Evolutionary conservation across 2,888 invertebrate species (phyloP).

Genomic region (Drosophila cognata): DNA sequence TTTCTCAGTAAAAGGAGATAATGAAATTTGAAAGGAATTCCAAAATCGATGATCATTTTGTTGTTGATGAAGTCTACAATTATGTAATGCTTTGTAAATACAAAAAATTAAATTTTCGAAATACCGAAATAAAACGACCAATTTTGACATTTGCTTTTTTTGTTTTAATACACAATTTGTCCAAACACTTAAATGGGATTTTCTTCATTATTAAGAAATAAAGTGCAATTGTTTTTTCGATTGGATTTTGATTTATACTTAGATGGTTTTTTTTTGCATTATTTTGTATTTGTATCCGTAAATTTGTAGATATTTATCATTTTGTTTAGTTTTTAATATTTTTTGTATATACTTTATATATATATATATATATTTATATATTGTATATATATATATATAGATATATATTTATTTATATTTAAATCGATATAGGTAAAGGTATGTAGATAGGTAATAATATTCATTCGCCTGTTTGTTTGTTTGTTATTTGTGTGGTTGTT

Average conservation of each 20-base stretch:
- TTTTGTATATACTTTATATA: constrained; percentile 66
- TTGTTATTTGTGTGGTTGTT: constrained; percentile 54
- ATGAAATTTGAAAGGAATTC: neutral
- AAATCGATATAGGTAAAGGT: constrained; percentile 79
- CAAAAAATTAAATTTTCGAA: neutral
- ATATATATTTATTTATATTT: constrained; percentile 64
- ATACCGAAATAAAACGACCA: constrained; percentile 48
- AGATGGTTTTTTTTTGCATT: constrained; percentile 53
- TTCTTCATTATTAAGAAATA: constrained; percentile 81
- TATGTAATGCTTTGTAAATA: neutral
- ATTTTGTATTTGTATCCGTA: constrained; percentile 73
- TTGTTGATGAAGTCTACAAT: neutral
- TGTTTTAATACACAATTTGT: constrained; percentile 80
- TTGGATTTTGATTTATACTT: constrained; percentile 56
- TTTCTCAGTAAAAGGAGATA: neutral
- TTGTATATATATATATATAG: constrained; percentile 38
- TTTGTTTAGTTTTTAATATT: constrained; percentile 65
- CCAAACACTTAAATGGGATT: constrained; percentile 83
- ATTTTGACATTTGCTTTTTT: constrained; percentile 53
- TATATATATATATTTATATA: constrained; percentile 53
- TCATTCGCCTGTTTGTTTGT: constrained; percentile 70
- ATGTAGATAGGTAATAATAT: constrained; percentile 80
- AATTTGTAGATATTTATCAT: constrained; percentile 73
- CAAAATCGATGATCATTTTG: neutral
- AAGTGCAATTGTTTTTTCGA: constrained; percentile 80